These are phyloP conservation scores for Periophthalmus modestus DNA, from an alignment of 2,113 vertebrate genomes.

Conservation along the genomic window DNA sequence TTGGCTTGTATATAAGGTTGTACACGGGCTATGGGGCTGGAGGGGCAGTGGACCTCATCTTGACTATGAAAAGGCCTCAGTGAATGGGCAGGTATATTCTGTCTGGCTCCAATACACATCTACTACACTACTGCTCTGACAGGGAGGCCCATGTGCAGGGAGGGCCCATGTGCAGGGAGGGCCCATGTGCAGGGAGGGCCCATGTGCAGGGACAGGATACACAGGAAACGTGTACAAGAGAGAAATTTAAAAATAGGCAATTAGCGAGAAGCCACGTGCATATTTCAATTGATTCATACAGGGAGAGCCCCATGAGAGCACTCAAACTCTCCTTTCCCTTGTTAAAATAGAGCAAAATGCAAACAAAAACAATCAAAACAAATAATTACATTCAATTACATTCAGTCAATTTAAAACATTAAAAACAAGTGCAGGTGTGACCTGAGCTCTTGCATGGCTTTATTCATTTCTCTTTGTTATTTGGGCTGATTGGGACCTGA, in stretches of 20 bases:
- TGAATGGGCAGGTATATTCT: slow-evolving; percentile 47
- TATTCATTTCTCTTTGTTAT: too few relatives aligned
- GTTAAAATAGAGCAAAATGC: too few relatives aligned
- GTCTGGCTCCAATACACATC: slow-evolving; percentile 75
- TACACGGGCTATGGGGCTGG: slow-evolving; percentile 13
- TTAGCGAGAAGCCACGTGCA: neutral
- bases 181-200: neutral
- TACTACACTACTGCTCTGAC: slow-evolving; percentile 3
- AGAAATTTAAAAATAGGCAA: neutral
- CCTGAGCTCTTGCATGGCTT: too few relatives aligned
- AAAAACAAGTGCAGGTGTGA: too few relatives aligned
- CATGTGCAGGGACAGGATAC: neutral
- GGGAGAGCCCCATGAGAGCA: too few relatives aligned
- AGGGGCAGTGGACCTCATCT: slow-evolving; percentile 55
- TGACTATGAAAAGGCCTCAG: slow-evolving; percentile 57
- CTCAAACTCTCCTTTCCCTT: too few relatives aligned
- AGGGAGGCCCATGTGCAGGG: neutral
- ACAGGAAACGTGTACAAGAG: neutral
- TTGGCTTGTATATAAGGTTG: neutral
- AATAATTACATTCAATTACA: too few relatives aligned
- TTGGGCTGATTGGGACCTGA: too few relatives aligned
- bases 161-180: neutral
- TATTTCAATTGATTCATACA: too few relatives aligned
- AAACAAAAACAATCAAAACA: too few relatives aligned
- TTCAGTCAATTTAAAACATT: too few relatives aligned